phyloP scores from a whole-genome alignment of 23 tunicate species.

The Corella eumyota region DNA sequence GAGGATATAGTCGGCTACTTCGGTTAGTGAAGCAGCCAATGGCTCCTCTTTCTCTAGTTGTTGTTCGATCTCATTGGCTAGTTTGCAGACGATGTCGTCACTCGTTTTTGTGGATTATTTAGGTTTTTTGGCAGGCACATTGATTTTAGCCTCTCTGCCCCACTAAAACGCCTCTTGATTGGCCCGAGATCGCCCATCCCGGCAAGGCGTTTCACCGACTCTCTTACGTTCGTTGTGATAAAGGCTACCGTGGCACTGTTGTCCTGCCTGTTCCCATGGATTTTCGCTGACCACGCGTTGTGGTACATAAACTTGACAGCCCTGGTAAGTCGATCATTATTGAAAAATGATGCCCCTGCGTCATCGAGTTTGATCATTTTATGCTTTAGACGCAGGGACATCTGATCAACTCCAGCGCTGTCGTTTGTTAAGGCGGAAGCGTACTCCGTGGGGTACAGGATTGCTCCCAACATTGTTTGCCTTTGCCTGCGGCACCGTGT shows the following conservation, averaged over 20 bases:
- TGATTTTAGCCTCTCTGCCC: neutral
- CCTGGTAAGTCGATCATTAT: too few relatives aligned
- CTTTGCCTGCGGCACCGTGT: conserved; percentile 2
- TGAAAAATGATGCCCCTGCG: too few relatives aligned
- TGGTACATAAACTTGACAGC: too few relatives aligned
- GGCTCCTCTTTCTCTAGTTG: neutral
- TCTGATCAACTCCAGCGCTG: conserved; percentile 1
- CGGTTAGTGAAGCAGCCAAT: neutral
- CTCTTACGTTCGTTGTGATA: neutral
- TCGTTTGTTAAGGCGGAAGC: neutral
- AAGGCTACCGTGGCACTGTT: conserved; percentile 1
- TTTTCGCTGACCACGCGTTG: too few relatives aligned
- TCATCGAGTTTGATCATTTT: conserved; percentile 1
- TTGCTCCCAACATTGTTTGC: neutral
- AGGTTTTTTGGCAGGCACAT: neutral
- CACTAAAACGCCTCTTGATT: neutral
- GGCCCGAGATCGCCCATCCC: too few relatives aligned
- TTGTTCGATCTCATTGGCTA: neutral
- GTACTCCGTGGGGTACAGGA: neutral
- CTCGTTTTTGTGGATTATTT: neutral
- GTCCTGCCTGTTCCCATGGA: neutral
- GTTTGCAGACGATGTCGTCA: neutral
- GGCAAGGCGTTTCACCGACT: too few relatives aligned
- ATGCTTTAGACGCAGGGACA: too few relatives aligned
- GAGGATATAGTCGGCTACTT: neutral